phyloP scores from a whole-genome alignment of 2,113 vertebrate genomes.

The Gopherus evgoodei region DNA sequence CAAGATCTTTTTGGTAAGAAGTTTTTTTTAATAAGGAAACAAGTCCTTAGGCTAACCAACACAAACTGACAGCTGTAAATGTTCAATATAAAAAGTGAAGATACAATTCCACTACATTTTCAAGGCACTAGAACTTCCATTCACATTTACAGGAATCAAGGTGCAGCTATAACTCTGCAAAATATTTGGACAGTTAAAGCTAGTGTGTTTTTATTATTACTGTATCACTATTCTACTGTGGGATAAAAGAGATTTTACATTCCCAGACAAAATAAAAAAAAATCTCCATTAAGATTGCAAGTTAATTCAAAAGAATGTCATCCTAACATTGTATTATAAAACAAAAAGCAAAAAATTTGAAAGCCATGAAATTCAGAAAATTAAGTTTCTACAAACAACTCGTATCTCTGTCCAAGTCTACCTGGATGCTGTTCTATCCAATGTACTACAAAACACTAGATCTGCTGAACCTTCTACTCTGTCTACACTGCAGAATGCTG shows the following conservation, averaged over 20 bases:
- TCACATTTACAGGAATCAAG: neutral
- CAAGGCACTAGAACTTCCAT: neutral
- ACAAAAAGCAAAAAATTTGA: neutral
- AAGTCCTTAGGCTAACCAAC: neutral
- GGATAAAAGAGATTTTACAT: neutral
- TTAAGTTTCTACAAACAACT: neutral
- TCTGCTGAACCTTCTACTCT: neutral
- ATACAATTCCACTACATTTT: neutral
- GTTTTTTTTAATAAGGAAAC: neutral
- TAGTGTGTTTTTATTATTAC: neutral
- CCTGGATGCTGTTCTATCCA: neutral
- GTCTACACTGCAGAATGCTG: neutral
- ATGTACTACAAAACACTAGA: neutral
- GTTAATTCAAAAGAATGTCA: neutral
- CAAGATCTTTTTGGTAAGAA: neutral
- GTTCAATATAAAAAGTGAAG: neutral
- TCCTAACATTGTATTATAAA: neutral
- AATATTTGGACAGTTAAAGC: neutral
- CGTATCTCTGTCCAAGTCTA: neutral
- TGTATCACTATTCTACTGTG: neutral
- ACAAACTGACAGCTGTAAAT: neutral
- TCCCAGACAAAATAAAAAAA: neutral
- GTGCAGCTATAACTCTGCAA: neutral
- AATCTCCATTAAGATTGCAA: neutral
- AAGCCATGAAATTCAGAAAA: neutral